Base-by-base conservation (phyloP, 1,140 invertebrate genomes). In the Nephila pilipes region DNA sequence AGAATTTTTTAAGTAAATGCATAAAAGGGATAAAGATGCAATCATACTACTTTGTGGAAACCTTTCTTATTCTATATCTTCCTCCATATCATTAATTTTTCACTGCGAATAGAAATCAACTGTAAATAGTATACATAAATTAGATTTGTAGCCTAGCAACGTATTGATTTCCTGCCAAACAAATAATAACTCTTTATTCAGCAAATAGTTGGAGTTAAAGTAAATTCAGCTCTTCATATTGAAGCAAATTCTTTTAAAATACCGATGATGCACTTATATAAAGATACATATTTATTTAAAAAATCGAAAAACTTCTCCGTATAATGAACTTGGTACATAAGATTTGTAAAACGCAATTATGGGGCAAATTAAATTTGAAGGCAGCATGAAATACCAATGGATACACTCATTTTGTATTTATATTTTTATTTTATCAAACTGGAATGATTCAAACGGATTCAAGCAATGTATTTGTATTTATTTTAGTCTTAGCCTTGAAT, bases 131-230 rank as follows among this genome's bases (percentile, higher is more conserved):
- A 36, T 75, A 75, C 65, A 75, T 75, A 75, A 75, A 75, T 75
- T 75, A 75, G 25, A 75, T 75, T 75, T 75, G 65, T 75, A 75
- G 65, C 65, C 32, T 75, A 75, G 65, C 65, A 75, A 75, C 65
- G 65, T 32, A 75, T 75, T 75, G 65, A 75, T 75, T 75, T 75
- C 25, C 65, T 75, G 65, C 65, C 65, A 75, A 75, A 75, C 29
- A 75, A 75, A 75, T 75, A 75, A 75, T 75, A 75, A 75, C 29
- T 75, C 65, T 75, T 75, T 75, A 32, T 75, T 32, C 65, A 75
- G 25, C 25, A 75, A 75, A 75, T 75, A 75, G 16, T 29, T 16
- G 16, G 25, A 75, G 65, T 12, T 36, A 5, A 16, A 75, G 65
- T 1, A 16, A 36, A 75, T 36, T 75, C 65, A 25, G 25, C 32